phyloP scores from a whole-genome alignment of 23 tunicate species.

The Halocynthia aurantium region DNA sequence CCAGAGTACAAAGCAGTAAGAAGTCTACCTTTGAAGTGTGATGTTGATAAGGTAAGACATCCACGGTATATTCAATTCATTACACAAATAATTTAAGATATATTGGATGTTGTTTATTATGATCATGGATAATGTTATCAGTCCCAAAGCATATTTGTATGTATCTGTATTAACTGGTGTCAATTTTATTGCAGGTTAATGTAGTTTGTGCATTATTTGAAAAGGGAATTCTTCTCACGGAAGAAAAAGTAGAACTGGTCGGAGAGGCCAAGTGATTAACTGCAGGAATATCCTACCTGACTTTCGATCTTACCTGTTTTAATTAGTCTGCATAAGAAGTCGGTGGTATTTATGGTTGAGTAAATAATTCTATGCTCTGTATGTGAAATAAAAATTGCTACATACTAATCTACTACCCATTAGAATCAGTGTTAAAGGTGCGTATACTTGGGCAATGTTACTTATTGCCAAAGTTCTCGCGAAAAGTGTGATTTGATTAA shows the following conservation, averaged over 20 bases:
- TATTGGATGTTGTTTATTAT: not conserved
- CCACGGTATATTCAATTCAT: not conserved
- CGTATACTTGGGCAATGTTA: too few species aligned
- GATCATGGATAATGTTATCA: not conserved
- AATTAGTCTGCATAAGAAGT: not conserved
- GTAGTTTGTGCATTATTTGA: constrained; percentile 48
- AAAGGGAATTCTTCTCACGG: constrained; percentile 53
- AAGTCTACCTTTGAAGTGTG: constrained; percentile 39
- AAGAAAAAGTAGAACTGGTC: constrained; percentile 38
- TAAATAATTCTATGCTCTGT: too few species aligned
- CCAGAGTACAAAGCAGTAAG: constrained; percentile 60
- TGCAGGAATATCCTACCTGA: not conserved
- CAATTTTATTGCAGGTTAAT: constrained; percentile 38
- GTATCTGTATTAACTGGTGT: not conserved
- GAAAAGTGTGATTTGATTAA: too few species aligned
- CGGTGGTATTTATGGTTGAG: too few species aligned
- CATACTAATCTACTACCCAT: too few species aligned
- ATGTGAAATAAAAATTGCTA: too few species aligned
- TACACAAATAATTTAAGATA: not conserved
- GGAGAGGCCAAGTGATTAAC: not conserved
- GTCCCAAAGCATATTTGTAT: not conserved
- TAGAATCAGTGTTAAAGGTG: too few species aligned
- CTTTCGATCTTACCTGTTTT: not conserved
- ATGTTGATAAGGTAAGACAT: constrained; percentile 60
- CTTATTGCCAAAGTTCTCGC: too few species aligned